Evolutionary conservation across 2,888 invertebrate genomes (phyloP).

Genomic region (Drosophila crucigera): DNA sequence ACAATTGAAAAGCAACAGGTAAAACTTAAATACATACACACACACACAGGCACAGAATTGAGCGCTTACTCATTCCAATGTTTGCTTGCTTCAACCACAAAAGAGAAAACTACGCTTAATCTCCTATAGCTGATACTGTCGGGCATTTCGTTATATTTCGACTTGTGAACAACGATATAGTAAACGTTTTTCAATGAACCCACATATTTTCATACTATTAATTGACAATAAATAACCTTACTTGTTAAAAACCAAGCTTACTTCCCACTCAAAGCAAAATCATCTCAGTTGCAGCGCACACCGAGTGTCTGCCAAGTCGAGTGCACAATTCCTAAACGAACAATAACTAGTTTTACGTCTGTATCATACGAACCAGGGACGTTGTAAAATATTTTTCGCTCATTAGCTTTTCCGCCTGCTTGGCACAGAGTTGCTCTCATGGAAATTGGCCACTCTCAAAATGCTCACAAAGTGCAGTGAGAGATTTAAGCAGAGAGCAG

Average conservation of each 20-base stretch:
- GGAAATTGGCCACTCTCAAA: conserved; percentile 15
- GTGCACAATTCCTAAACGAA: conserved; percentile 29
- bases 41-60: conserved; percentile 35
- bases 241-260: neutral
- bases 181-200: neutral
- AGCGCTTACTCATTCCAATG: conserved; percentile 45
- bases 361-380: conserved; percentile 61
- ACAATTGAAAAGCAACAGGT: conserved; percentile 77
- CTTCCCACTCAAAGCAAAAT: neutral
- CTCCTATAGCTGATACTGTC: conserved; percentile 39
- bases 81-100: conserved; percentile 63
- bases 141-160: neutral
- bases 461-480: conserved; percentile 37
- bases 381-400: conserved; percentile 43
- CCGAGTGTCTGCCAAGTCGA: conserved; percentile 1
- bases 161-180: neutral
- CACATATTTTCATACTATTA: neutral
- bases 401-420: conserved; percentile 54
- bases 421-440: conserved; percentile 36
- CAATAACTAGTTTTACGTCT: conserved; percentile 72
- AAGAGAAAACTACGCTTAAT: conserved; percentile 75
- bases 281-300: conserved; percentile 21
- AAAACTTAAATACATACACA: conserved; percentile 55
- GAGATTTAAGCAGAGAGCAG: conserved; percentile 7
- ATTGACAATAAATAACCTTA: neutral